Base-by-base conservation (phyloP, 2,888 invertebrate species). In the Sialis fuliginosa region DNA sequence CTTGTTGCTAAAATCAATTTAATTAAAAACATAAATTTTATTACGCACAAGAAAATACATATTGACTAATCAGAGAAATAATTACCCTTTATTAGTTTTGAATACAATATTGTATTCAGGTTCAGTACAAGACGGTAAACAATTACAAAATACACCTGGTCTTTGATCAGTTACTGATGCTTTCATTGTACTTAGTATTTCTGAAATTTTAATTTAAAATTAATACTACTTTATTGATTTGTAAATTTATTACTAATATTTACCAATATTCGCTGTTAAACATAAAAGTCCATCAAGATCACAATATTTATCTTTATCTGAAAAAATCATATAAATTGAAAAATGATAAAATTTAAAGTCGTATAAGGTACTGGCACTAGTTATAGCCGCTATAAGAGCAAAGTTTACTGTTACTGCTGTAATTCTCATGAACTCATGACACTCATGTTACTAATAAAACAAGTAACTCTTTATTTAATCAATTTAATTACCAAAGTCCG, bases 51-150 rank as follows among this genome's bases (percentile, higher is more conserved):
- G 35, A 9, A 35, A 35, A 35, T 9, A 35, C 4, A 33, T 9
- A 46, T 46, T 44, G 40, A 50, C 47, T 39, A 44, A 41, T 48
- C 44, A 30, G 47, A 44, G n/a, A 48, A 33, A n/a, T 45, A 39
- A 31, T 7, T 30, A 33, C 31, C 10, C 10, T 8, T 43, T 37
- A 13, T 30, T 8, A 31, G 12, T 33, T 37, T 66, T 60, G 43
- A 68, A 61, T 13, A 73, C 64, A 1, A 71, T 60, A 54, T 69
- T 71, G 54, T 75, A 77, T 49, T 67, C 66, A 1, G 74, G 69
- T 54, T 77, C 77, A 35, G 70, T 68, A 52, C 78, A 79, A 12
- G 72, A 72, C 56, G 75, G 72, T 1, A 75, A 67, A 54, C 78
- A 79, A 44, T 69, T 62, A 53, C 76, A 77, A 33, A 64, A 62